phyloP scores from a whole-genome alignment of 92 coral and sea anemone genomes.

The Ricordea florida region DNA sequence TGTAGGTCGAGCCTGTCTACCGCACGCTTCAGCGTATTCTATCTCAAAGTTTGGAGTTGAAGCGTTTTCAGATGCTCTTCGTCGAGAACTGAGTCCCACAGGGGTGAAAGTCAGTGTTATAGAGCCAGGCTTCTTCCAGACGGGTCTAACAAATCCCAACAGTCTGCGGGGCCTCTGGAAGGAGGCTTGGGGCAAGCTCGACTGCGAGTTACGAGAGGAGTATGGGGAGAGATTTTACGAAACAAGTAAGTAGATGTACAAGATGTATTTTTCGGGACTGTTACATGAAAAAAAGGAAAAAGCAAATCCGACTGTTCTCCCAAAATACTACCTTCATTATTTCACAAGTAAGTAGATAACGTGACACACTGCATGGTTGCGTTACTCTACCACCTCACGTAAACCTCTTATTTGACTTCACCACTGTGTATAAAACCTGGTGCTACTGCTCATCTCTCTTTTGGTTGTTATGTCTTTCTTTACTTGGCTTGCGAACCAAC shows the following conservation, averaged over 20 bases:
- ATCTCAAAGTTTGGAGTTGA: conserved; percentile 88
- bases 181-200: conserved; percentile 68
- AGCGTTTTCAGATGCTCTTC: conserved; percentile 93
- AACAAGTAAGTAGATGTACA: conserved; percentile 57
- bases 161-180: conserved; percentile 54
- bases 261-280: background rate
- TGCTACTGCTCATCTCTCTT: too few species aligned
- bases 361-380: too few species aligned
- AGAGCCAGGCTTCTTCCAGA: conserved; percentile 95
- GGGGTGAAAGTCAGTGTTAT: conserved; percentile 74
- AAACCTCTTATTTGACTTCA: too few species aligned
- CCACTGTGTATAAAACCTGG: too few species aligned
- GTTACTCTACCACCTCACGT: too few species aligned
- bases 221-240: conserved; percentile 79
- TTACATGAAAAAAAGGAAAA: too few species aligned
- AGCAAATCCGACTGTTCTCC: too few species aligned
- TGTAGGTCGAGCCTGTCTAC: conserved; percentile 82
- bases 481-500: too few species aligned
- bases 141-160: conserved; percentile 63
- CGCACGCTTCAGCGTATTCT: conserved; percentile 74
- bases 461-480: too few species aligned
- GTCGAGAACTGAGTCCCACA: conserved; percentile 73
- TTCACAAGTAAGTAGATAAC: too few species aligned
- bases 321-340: too few species aligned
- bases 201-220: conserved; percentile 58